Conservation (phyloP, 2,888 invertebrate species). For the Nephrotoma flavescens region DNA sequence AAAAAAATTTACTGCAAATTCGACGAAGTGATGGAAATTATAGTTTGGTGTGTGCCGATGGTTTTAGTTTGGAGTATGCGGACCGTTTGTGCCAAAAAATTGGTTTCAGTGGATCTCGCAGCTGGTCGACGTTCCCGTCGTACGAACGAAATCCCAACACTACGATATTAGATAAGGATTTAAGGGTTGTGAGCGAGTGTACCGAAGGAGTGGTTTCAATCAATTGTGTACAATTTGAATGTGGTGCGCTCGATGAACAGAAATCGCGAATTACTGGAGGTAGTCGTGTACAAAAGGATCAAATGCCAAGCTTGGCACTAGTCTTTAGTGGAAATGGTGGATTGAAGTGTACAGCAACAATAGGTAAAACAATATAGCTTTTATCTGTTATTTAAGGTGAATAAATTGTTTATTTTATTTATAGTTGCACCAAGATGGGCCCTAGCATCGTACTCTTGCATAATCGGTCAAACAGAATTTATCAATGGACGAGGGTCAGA, state of each 20-base stretch:
- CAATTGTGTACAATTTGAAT: conserved; percentile 37
- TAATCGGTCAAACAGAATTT: conserved; percentile 18
- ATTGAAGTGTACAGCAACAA: conserved; percentile 34
- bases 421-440: conserved; percentile 35
- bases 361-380: conserved; percentile 7
- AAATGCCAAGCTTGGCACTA: conserved; percentile 42
- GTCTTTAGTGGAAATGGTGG: conserved; percentile 31
- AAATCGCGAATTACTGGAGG: conserved; percentile 12
- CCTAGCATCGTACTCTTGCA: conserved; percentile 34
- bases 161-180: conserved; percentile 30
- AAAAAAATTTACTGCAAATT: conserved; percentile 11
- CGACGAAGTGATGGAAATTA: conserved; percentile 14
- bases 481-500: conserved; percentile 8
- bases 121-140: conserved; percentile 15
- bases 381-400: neutral
- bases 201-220: conserved; percentile 34
- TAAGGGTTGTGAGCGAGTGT: conserved; percentile 31
- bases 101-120: conserved; percentile 35
- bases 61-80: conserved; percentile 38
- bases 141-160: conserved; percentile 11
- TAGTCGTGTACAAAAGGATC: neutral
- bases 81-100: conserved; percentile 38
- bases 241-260: conserved; percentile 8
- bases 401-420: conserved; percentile 13
- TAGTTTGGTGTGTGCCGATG: conserved; percentile 34